Evolutionary conservation across 2,797 vertebrate genomes (phyloP).

Genomic region (Lagocephalus sceleratus): DNA sequence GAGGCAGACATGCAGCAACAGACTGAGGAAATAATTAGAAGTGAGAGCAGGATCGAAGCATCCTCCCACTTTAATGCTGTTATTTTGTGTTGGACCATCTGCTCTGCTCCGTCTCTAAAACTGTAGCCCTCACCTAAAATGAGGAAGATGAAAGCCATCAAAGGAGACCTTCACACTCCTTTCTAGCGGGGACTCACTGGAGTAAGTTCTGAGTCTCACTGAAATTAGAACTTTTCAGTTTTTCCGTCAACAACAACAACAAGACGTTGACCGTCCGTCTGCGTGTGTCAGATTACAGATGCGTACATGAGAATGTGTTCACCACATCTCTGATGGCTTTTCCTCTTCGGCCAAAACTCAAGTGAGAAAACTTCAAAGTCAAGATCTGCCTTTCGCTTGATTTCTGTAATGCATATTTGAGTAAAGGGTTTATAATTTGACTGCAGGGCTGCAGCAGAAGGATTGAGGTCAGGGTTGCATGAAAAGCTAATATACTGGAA

Average conservation of each 20-base stretch:
- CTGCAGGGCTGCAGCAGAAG: constrained; percentile 41
- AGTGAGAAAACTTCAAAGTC: constrained; percentile 52
- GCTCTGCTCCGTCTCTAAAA: constrained; percentile 33
- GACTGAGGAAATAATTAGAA: constrained; percentile 54
- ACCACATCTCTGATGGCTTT: not conserved
- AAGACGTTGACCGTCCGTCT: too few relatives aligned
- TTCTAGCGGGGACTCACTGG: not conserved
- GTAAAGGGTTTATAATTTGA: constrained; percentile 44
- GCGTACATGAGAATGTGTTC: too few relatives aligned
- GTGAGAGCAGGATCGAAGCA: constrained; percentile 34
- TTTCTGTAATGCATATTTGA: constrained; percentile 33
- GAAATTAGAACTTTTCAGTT: constrained; percentile 1
- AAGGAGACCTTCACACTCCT: constrained; percentile 1
- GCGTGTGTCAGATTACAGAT: too few relatives aligned
- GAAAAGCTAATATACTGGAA: constrained; percentile 31
- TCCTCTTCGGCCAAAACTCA: not conserved
- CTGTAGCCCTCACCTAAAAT: constrained; percentile 31
- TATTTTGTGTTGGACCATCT: constrained; percentile 53
- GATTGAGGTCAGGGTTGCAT: constrained; percentile 52
- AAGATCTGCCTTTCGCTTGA: constrained; percentile 39
- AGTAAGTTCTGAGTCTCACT: not conserved
- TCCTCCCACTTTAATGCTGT: constrained; percentile 58
- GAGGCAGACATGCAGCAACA: constrained; percentile 38
- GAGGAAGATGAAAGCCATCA: constrained; percentile 7
- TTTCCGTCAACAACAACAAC: not conserved